phyloP scores from a whole-genome alignment of 2,113 vertebrate genomes.

The Centropus bengalensis region DNA sequence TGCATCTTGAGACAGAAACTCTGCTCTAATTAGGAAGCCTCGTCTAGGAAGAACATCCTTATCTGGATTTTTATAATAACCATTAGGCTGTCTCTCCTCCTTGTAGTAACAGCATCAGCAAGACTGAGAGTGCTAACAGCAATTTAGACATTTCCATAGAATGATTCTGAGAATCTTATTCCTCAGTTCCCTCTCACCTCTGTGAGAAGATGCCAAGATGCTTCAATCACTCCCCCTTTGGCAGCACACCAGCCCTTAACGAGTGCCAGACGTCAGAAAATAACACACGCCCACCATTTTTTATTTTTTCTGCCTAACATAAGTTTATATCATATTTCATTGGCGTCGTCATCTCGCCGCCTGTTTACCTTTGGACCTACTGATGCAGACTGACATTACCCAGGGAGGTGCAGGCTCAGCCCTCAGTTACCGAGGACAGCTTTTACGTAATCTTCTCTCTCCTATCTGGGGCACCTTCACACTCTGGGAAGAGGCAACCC shows the following conservation, averaged over 20 bases:
- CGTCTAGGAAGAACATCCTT: background rate
- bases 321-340: background rate
- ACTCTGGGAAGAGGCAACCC: background rate
- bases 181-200: background rate
- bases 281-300: rapidly evolving
- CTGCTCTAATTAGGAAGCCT: slow-evolving; percentile 14
- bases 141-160: background rate
- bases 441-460: background rate
- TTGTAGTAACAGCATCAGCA: rapidly evolving
- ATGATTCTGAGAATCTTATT: background rate
- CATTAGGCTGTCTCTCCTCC: background rate
- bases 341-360: rapidly evolving
- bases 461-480: background rate
- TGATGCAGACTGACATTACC: background rate
- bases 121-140: rapidly evolving
- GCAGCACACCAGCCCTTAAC: background rate
- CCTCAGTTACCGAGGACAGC: background rate
- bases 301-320: background rate
- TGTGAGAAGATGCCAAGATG: background rate
- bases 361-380: background rate
- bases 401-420: background rate
- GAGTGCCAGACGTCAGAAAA: background rate
- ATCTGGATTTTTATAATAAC: background rate
- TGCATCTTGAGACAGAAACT: slow-evolving; percentile 7
- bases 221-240: background rate